Percentiles rank a stretch among this genome's conserved stretches.
These are phyloP conservation scores for Columbina picui DNA, from an alignment of 2,113 vertebrate species.

Conservation along the genomic window DNA sequence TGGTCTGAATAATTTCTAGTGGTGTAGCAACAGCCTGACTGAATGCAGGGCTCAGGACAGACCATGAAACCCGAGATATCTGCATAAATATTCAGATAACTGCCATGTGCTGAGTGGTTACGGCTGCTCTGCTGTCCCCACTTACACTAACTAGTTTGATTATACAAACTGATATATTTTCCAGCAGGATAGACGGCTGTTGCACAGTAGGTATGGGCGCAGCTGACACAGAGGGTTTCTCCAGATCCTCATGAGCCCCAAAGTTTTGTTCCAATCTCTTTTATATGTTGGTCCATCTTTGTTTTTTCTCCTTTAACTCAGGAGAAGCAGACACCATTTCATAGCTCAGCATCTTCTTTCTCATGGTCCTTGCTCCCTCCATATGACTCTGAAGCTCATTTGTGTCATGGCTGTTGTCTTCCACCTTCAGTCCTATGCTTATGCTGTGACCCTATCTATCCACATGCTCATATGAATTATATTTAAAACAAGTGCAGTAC, in stretches of 20 bases:
- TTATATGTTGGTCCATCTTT: not conserved
- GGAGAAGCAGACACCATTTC: not conserved
- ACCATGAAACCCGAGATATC: not conserved
- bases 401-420: not conserved
- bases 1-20: not conserved
- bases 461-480: not conserved
- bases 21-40: not conserved
- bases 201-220: not conserved
- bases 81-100: not conserved
- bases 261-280: not conserved
- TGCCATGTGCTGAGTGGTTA: not conserved
- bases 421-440: not conserved
- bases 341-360: not conserved
- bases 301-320: not conserved
- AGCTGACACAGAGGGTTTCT: not conserved
- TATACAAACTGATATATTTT: not conserved
- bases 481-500: not conserved
- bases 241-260: accelerated
- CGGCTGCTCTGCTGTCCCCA: not conserved
- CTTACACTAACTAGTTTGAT: not conserved
- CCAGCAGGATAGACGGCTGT: not conserved
- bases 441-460: not conserved
- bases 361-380: not conserved
- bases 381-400: not conserved
- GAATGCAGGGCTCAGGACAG: not conserved